Evolutionary conservation across 1,140 invertebrate species (phyloP).

Genomic region (Brachionus paranguensis): DNA sequence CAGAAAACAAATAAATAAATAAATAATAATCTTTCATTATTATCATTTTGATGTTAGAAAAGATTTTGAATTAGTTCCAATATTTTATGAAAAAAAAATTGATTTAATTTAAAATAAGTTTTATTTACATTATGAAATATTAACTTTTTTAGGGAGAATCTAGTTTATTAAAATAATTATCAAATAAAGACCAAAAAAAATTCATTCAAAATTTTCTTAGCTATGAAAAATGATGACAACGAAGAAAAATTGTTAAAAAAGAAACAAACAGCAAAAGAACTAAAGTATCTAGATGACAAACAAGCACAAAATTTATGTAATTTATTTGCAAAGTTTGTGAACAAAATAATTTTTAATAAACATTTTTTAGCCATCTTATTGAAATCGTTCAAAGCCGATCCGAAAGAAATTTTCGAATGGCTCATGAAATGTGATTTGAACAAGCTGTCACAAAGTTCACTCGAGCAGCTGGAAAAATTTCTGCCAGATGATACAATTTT

Average conservation of each 20-base stretch:
- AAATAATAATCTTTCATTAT: no score
- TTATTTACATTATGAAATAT: no score
- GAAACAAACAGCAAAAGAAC: slow-evolving; percentile 77
- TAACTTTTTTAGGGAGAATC: no score
- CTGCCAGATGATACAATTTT: slow-evolving; percentile 81
- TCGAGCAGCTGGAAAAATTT: slow-evolving; percentile 75
- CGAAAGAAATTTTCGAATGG: slow-evolving; percentile 74
- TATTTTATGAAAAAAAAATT: no score
- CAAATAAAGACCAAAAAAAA: no score
- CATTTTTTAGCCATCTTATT: slow-evolving; percentile 54
- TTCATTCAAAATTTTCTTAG: no score
- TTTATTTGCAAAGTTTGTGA: background rate
- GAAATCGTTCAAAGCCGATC: slow-evolving; percentile 77
- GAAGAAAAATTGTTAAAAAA: slow-evolving; percentile 58
- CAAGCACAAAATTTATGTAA: slow-evolving; percentile 82
- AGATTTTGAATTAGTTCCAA: no score
- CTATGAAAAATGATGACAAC: background rate
- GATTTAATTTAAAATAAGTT: no score
- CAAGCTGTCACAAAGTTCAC: slow-evolving; percentile 70
- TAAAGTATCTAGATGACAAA: slow-evolving; percentile 84
- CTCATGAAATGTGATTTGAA: slow-evolving; percentile 78
- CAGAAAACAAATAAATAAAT: no score
- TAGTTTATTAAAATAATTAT: no score
- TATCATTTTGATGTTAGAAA: no score
- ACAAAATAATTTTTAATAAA: background rate